Conservation (phyloP, 2,113 vertebrate genomes). For the Tricholaema leucomelas region DNA sequence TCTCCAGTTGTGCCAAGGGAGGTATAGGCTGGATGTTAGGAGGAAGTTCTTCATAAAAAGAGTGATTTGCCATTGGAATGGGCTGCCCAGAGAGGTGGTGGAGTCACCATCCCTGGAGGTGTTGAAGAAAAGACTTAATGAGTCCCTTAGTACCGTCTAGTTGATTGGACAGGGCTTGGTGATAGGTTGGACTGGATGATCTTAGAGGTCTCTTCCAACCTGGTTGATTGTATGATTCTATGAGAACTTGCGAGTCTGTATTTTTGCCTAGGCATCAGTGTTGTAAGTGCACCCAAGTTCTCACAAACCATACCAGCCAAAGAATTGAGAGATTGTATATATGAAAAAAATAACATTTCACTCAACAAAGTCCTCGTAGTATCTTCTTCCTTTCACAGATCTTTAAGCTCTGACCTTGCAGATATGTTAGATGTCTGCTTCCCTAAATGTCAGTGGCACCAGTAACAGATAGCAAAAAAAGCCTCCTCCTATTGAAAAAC, state of each 20-base stretch:
- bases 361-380: background rate
- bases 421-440: background rate
- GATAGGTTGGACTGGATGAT: no score
- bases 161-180: no score
- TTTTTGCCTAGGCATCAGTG: background rate
- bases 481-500: background rate
- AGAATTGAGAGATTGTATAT: accelerated
- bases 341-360: background rate
- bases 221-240: no score
- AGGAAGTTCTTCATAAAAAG: no score
- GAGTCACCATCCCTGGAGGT: no score
- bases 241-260: background rate
- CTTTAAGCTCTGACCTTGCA: background rate
- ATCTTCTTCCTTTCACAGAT: background rate
- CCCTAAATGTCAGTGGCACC: background rate
- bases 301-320: background rate
- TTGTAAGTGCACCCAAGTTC: background rate
- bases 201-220: no score
- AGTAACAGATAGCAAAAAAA: background rate
- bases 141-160: no score
- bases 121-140: no score
- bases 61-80: no score
- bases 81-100: no score
- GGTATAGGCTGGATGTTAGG: no score
- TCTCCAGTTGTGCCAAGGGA: no score